Conservation (phyloP, 2,113 vertebrate genomes). For the Plectropomus leopardus region DNA sequence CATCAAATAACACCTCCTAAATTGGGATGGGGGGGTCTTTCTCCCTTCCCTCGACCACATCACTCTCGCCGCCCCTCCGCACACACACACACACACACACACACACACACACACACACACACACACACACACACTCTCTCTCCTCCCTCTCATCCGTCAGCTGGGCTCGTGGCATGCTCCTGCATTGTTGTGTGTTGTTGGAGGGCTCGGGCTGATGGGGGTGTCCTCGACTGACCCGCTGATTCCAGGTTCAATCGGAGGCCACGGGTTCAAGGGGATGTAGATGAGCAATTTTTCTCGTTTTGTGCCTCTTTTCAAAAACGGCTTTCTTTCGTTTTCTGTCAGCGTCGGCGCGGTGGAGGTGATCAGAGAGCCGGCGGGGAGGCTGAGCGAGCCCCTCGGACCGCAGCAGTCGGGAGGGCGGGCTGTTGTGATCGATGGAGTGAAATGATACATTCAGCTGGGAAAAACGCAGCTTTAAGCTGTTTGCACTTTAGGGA, state of each 20-base stretch:
- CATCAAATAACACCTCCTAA: conserved; percentile 54
- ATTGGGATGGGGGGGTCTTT: conserved; percentile 23
- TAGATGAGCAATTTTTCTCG: conserved; percentile 74
- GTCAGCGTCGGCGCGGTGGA: conserved; percentile 52
- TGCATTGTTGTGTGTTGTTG: conserved; percentile 68
- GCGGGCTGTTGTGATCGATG: conserved; percentile 11
- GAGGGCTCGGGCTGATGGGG: conserved; percentile 60
- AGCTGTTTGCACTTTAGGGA: no score
- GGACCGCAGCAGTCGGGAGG: background rate
- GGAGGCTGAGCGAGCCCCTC: conserved; percentile 35
- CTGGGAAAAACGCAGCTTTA: conserved; percentile 11
- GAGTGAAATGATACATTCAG: conserved; percentile 19
- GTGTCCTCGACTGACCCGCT: conserved; percentile 74
- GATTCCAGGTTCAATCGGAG: conserved; percentile 78
- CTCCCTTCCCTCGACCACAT: conserved; percentile 22
- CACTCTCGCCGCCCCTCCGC: conserved; percentile 19
- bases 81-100: conserved; percentile 56
- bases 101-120: conserved; percentile 30
- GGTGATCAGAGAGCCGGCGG: conserved; percentile 59
- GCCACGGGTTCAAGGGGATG: conserved; percentile 79
- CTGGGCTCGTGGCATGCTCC: conserved; percentile 71
- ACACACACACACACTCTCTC: conserved; percentile 51
- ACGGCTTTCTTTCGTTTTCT: conserved; percentile 57
- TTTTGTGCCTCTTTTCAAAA: conserved; percentile 62
- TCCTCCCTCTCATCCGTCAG: conserved; percentile 75